These are phyloP conservation scores for Metridium senile DNA, from an alignment of 92 coral and sea anemone species.

Conservation along the genomic window DNA sequence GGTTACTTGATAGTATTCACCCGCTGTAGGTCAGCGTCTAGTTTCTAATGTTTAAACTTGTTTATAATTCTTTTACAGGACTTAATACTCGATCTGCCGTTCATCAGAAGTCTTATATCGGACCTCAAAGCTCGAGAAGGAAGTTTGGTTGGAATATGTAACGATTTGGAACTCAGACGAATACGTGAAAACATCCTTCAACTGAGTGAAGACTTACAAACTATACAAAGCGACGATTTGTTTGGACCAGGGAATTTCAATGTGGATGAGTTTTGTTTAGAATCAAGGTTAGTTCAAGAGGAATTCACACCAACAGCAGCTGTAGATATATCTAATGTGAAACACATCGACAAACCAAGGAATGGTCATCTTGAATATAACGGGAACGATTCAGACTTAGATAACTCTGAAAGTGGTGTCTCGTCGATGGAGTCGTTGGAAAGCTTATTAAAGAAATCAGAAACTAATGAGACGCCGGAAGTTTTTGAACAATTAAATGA, in stretches of 20 bases:
- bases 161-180: slow-evolving; percentile 43
- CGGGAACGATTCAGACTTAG: slow-evolving; percentile 70
- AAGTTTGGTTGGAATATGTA: slow-evolving; percentile 41
- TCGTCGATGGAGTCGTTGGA: slow-evolving; percentile 93
- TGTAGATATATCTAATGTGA: neutral
- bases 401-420: slow-evolving; percentile 85
- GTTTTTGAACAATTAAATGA: slow-evolving; percentile 13
- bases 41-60: neutral
- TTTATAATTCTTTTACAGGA: slow-evolving; percentile 51
- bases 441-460: slow-evolving; percentile 55
- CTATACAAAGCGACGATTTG: slow-evolving; percentile 14
- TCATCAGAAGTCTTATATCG: slow-evolving; percentile 56
- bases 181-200: slow-evolving; percentile 49
- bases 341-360: slow-evolving; percentile 1
- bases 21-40: slow-evolving; percentile 4
- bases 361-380: slow-evolving; percentile 13
- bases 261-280: slow-evolving; percentile 5
- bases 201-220: slow-evolving; percentile 42
- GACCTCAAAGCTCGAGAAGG: slow-evolving; percentile 48
- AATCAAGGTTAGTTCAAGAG: neutral
- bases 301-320: neutral
- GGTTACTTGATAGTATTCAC: slow-evolving; percentile 10
- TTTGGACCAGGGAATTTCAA: neutral
- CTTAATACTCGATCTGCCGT: slow-evolving; percentile 64
- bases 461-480: slow-evolving; percentile 39